Percentiles rank a stretch among this genome's conserved stretches.
These are phyloP conservation scores for Erpornis zantholeuca DNA, from an alignment of 2,113 vertebrate species.

Conservation along the genomic window DNA sequence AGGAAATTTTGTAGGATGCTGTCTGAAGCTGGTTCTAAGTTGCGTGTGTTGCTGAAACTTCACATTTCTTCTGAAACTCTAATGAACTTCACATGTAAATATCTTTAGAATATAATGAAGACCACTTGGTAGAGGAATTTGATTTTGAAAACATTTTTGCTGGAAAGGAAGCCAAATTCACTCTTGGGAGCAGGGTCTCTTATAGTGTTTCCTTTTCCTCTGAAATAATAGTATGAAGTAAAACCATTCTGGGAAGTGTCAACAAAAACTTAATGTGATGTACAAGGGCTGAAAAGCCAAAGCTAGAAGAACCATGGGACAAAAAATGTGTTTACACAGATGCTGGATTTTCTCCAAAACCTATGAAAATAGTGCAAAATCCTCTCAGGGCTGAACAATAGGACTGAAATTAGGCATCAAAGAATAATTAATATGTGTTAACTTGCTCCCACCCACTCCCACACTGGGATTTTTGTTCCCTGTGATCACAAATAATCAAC, in stretches of 20 bases:
- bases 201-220: constrained; percentile 35
- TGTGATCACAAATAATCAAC: not conserved
- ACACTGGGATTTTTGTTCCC: not conserved
- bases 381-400: constrained; percentile 6
- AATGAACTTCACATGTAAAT: not conserved
- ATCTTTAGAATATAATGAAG: not conserved
- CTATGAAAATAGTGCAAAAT: not conserved
- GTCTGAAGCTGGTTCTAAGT: not conserved
- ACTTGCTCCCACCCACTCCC: not conserved
- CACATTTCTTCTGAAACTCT: not conserved
- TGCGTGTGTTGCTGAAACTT: not conserved
- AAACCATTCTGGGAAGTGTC: constrained; percentile 18
- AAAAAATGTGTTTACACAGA: constrained; percentile 18
- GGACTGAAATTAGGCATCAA: not conserved
- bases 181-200: not conserved
- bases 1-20: not conserved
- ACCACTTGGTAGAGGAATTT: not conserved
- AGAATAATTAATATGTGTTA: not conserved
- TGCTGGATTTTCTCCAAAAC: constrained; percentile 32
- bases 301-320: not conserved
- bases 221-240: constrained; percentile 28
- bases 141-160: constrained; percentile 4
- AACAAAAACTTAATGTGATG: constrained; percentile 20
- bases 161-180: constrained; percentile 33
- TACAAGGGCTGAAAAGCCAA: constrained; percentile 12